Percentiles rank a stretch among this genome's conserved stretches.
phyloP scores from a whole-genome alignment of 2,113 vertebrate species.

The Leucosticte australis region DNA sequence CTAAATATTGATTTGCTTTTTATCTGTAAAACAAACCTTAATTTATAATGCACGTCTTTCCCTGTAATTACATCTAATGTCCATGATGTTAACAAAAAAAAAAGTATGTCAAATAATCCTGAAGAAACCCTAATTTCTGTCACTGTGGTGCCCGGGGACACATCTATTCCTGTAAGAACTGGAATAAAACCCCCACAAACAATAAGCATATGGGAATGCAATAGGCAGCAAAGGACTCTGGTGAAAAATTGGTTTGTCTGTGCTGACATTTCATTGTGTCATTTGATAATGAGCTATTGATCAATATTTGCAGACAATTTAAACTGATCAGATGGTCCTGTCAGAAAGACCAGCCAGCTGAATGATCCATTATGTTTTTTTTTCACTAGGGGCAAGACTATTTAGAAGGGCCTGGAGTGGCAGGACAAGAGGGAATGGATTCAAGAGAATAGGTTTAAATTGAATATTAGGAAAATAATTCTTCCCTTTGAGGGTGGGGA shows the following conservation, averaged over 20 bases:
- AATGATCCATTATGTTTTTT: background rate
- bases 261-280: background rate
- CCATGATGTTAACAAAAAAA: background rate
- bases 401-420: background rate
- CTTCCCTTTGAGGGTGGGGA: background rate
- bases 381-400: background rate
- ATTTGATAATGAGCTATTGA: background rate
- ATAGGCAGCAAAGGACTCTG: background rate
- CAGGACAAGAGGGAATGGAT: background rate
- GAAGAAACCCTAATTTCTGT: background rate
- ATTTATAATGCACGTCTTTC: background rate
- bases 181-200: background rate
- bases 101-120: background rate
- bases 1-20: conserved; percentile 14
- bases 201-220: background rate
- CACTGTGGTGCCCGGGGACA: background rate
- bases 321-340: background rate
- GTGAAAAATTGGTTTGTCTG: background rate
- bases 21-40: background rate
- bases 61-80: background rate
- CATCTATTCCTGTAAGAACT: background rate
- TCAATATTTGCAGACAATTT: background rate
- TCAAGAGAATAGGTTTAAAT: background rate
- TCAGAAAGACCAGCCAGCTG: background rate
- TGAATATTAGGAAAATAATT: background rate